Evolutionary conservation across 2,797 vertebrate species (phyloP).

Genomic region (Austrolebias charrua): DNA sequence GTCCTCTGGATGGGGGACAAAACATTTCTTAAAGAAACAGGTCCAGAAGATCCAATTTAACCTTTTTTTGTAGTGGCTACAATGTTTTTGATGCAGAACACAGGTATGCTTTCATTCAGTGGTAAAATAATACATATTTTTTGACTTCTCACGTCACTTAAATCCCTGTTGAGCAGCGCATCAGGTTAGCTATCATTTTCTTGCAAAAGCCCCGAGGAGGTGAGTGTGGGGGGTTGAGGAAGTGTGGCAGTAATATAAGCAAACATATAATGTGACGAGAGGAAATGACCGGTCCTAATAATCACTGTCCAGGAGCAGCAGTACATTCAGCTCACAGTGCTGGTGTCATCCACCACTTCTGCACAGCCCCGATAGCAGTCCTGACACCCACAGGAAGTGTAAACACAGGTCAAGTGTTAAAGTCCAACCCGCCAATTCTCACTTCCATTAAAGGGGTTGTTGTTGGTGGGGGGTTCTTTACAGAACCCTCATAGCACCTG

Average conservation of each 20-base stretch:
- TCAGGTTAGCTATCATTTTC: conserved; percentile 42
- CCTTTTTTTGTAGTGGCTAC: too few species aligned
- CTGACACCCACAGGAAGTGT: conserved; percentile 81
- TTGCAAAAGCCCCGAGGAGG: conserved; percentile 27
- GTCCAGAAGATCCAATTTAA: too few species aligned
- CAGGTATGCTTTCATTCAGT: too few species aligned
- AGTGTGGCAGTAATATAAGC: conserved; percentile 68
- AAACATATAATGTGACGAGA: conserved; percentile 70
- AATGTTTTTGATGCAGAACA: too few species aligned
- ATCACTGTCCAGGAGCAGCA: conserved; percentile 52
- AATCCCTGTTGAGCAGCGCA: neutral
- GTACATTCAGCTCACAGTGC: conserved; percentile 61
- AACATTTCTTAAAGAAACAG: too few species aligned
- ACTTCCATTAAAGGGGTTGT: conserved; percentile 79
- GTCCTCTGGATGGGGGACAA: too few species aligned
- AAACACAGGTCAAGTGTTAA: conserved; percentile 83
- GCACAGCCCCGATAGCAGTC: conserved; percentile 33
- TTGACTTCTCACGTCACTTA: neutral
- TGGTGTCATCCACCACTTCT: conserved; percentile 30
- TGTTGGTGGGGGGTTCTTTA: conserved; percentile 41
- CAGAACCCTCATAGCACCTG: conserved; percentile 64
- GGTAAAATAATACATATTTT: too few species aligned
- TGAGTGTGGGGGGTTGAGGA: conserved; percentile 43
- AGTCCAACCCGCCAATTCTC: conserved; percentile 84
- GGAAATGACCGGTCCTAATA: conserved; percentile 65